Conservation (phyloP, 2,113 vertebrate species). For the Phalacrocorax carbo region DNA sequence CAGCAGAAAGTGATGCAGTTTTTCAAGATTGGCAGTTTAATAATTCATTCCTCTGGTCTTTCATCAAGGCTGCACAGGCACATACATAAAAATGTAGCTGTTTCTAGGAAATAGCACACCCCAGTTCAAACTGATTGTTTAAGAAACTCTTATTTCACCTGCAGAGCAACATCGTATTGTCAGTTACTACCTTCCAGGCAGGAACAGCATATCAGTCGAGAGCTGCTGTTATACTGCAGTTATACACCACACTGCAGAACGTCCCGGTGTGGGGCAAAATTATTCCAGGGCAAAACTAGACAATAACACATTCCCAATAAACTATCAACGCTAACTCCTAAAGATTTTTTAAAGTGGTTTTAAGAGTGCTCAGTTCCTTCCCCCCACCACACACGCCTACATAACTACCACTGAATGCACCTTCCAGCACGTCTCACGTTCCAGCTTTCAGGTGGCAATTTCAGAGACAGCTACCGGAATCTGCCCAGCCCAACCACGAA, state of each 20-base stretch:
- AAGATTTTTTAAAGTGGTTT: neutral
- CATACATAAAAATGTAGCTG: neutral
- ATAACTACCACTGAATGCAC: fast-evolving
- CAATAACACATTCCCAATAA: neutral
- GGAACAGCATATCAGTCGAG: fast-evolving
- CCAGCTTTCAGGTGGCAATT: neutral
- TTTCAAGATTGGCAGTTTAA: neutral
- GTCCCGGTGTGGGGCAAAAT: fast-evolving
- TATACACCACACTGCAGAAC: fast-evolving
- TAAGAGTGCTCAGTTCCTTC: neutral
- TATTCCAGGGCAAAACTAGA: neutral
- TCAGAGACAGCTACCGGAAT: neutral
- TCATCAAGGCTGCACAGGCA: neutral
- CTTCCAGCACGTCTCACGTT: neutral
- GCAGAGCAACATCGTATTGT: neutral
- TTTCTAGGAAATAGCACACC: neutral
- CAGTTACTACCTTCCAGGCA: neutral
- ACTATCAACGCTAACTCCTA: neutral
- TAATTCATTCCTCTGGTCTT: neutral
- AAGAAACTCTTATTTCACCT: neutral
- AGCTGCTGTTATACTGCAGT: neutral
- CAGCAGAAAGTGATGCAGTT: neutral
- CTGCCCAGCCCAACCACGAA: neutral
- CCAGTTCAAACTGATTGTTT: neutral
- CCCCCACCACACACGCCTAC: neutral